Conservation (phyloP, 1,140 invertebrate species). For the Pseudomyrmex sp. region DNA sequence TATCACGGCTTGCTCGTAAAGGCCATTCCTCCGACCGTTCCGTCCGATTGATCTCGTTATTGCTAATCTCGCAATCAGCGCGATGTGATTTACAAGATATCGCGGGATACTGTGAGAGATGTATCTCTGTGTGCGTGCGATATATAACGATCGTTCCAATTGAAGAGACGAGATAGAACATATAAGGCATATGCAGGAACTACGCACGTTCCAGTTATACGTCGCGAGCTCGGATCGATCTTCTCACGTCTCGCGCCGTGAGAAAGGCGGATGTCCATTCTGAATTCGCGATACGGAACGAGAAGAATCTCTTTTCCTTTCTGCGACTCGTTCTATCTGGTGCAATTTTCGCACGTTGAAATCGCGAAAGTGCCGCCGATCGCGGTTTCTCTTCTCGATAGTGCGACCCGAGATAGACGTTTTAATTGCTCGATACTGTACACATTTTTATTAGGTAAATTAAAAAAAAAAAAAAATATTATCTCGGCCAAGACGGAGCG, state of each 20-base stretch:
- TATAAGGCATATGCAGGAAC: neutral
- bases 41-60: neutral
- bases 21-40: neutral
- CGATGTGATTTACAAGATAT: neutral
- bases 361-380: slow-evolving; percentile 52
- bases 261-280: slow-evolving; percentile 68
- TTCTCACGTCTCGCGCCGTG: slow-evolving; percentile 66
- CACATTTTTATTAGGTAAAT: too few species aligned
- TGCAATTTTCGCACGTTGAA: slow-evolving; percentile 28
- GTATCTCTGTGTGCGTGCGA: neutral
- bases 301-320: slow-evolving; percentile 54
- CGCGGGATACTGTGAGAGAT: neutral
- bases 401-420: slow-evolving; percentile 12
- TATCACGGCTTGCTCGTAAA: neutral
- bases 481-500: too few species aligned
- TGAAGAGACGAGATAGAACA: neutral
- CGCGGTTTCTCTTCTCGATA: slow-evolving; percentile 25
- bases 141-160: slow-evolving; percentile 36
- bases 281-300: slow-evolving; percentile 56
- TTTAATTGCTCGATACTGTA: too few species aligned
- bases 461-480: too few species aligned
- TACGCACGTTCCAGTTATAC: slow-evolving; percentile 54
- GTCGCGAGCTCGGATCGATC: slow-evolving; percentile 56
- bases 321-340: neutral
- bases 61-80: neutral